Base-by-base conservation (phyloP, 2,888 invertebrate species). In the Pantelozetes paolii region DNA sequence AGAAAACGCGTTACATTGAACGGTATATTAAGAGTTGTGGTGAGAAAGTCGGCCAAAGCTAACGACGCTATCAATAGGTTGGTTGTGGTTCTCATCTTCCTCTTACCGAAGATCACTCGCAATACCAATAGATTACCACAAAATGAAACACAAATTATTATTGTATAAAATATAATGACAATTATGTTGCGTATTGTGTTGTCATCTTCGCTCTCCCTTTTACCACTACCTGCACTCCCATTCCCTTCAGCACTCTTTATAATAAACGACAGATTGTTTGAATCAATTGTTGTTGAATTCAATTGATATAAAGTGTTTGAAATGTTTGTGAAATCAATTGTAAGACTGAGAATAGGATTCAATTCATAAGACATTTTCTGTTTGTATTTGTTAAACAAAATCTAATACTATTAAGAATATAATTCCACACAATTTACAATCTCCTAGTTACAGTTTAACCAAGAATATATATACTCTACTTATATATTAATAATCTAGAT, bases 1-100 rank as follows among this genome's bases (percentile, higher is more conserved):
- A 74, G 40, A 71, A 74, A 71, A 23, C 74, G 54, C 8, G 74
- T n/a, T 5, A 74, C 71, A 54, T 74, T 74, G 71, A 74, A 74
- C 8, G 74, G 74, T 32, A 74, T 62, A 30, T 74, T 74, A 18
- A 74, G 13, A 2, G 74, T 71, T 18, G 74, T 74, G 2, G 71
- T 74, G 6, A 74, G 20, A 2, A 74, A 18, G 30, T 74, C 74
- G 2, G 74, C 54, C 5, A 57, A 11, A 1, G 74, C 74, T 18
- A 74, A 28, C 3, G 71, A 74, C 2, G 71, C 74, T 5, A 74
- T 74, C 28, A 74, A 45, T 23, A 74, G 23, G 45, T 74, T 74
- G 1, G 74, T 74, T 1, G 74, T 74, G 1, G 74, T 74, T 40
- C 71, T 50, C 45, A 74, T 45, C 20, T 71, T 54, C 13, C 45